Base-by-base conservation (phyloP, 2,113 vertebrate genomes). In the Channa maculata region DNA sequence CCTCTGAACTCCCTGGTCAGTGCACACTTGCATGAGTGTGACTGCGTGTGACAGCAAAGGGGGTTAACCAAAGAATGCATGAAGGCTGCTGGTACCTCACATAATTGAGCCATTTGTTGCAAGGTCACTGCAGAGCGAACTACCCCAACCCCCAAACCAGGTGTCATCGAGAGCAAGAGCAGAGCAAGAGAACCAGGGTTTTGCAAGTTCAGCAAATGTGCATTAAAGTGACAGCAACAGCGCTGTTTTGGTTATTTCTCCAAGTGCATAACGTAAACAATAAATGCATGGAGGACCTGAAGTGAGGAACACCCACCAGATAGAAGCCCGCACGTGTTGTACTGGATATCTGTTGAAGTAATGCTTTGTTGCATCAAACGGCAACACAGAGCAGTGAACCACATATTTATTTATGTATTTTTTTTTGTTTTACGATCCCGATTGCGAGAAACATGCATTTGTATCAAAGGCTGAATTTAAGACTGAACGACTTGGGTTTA, bases 101-200 rank as follows among this genome's bases (percentile, higher is more conserved):
- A 85, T 91, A 91, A 92, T 89, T 90, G 74, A 86, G 82, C 84
- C 89, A 87, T 92, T 92, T 92, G 89, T 85, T 74, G 84, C 80
- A 75, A 90, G 88, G 91, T 90, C 86, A 87, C 83, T 50, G 61
- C 48, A 77, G 68, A 72, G 52, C 85, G 71, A 65, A 1, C 9
- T 9, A 39, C 66, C 70, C 12, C 12, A 14, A 52, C 36, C 14
- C 39, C 14, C 1, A 9, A 37, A 11, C 52, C 45, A 41, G 5
- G 9, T 41, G 65, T 55, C 64, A 55, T 71, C 65, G 55, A 12
- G 62, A 75, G 63, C 64, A 24, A 1, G 71, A 81, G 53, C 58
- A 71, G 58, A 69, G 71, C 41, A 34, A 6, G n/a, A 60, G 13
- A 65, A 8, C n/a, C 64, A n/a, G 15, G 14, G 43, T 64, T 67